Percentiles rank a stretch among this genome's conserved stretches.
Conservation (phyloP, 2,113 vertebrate genomes). For the Alexandromys fortis region DNA sequence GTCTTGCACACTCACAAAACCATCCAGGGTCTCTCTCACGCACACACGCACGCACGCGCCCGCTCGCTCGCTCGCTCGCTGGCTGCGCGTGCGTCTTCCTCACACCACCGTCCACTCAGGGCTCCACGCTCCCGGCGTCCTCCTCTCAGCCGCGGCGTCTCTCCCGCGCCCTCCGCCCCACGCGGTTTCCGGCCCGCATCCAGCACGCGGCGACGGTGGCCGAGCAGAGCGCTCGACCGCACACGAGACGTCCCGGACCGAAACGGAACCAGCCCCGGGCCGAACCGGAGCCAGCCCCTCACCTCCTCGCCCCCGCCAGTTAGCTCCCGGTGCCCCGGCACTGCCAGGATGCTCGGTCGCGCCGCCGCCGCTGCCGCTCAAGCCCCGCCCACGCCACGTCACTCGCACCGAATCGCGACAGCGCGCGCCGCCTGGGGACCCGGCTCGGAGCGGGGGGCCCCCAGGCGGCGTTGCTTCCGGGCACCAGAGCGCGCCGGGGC, state of each 20-base stretch:
- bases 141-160: neutral
- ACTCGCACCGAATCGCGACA: slow-evolving; percentile 55
- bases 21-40: neutral
- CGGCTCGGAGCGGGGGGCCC: neutral
- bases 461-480: neutral
- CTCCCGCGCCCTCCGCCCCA: neutral
- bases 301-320: neutral
- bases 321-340: slow-evolving; percentile 31
- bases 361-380: neutral
- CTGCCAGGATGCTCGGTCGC: slow-evolving; percentile 64
- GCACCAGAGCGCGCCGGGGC: neutral
- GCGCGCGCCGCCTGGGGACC: slow-evolving; percentile 46
- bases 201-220: neutral
- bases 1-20: neutral
- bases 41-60: neutral
- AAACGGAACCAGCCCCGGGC: neutral
- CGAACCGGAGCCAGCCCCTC: neutral
- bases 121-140: neutral
- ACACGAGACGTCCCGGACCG: no score
- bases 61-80: no score
- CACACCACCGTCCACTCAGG: neutral
- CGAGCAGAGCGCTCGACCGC: neutral
- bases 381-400: slow-evolving; percentile 68
- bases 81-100: neutral
- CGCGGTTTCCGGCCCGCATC: slow-evolving; percentile 20